Base-by-base conservation (phyloP, 2,888 invertebrate genomes). In the Himalopsyche anomala region DNA sequence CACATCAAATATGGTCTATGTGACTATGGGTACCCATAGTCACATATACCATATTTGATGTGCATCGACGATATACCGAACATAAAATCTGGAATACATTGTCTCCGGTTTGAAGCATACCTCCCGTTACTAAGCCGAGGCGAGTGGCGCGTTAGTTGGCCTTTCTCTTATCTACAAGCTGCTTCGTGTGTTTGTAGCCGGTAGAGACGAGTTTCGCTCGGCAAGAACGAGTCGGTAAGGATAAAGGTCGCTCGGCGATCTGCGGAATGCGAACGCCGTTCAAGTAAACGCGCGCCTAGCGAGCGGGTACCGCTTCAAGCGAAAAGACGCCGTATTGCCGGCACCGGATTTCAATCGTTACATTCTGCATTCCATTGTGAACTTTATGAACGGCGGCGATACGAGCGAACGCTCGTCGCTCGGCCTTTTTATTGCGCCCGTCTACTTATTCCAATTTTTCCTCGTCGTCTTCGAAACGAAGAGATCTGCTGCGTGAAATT, bases 81-180 rank as follows among this genome's bases (percentile, higher is more conserved):
- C n/a, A 38, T 12, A 51, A 54, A 36, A n/a, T 54, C 36, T 28
- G 36, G 19, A 38, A 54, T 54, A 36, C n/a, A n/a, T 36, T 40
- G 40, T 62, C 17, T 19, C 36, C 42, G 80, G 83, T 45, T 19
- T 19, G 79, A 28, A 56, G 86, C 54, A 56, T 81, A 86, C 86
- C 86, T 69, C 19, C 40, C 74, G 81, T 40, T 38, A 45, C n/a
- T 45, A 40, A 80, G 83, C 81, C 84, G 40, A 54, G 86, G 86
- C 80, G 62, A 86, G 84, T 82, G 84, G 80, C 84, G 81, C 84
- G 86, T 55, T 82, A 80, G 83, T 85, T 83, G 87, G 88, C 88
- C 88, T 88, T 88, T 88, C 88, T 88, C 88, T 88, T 88, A 88
- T 88, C 88, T 85, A 85, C 85, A 79, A 87, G 83, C 85, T 54